Conservation (phyloP, 2,888 invertebrate species). For the Parnassius smintheus region DNA sequence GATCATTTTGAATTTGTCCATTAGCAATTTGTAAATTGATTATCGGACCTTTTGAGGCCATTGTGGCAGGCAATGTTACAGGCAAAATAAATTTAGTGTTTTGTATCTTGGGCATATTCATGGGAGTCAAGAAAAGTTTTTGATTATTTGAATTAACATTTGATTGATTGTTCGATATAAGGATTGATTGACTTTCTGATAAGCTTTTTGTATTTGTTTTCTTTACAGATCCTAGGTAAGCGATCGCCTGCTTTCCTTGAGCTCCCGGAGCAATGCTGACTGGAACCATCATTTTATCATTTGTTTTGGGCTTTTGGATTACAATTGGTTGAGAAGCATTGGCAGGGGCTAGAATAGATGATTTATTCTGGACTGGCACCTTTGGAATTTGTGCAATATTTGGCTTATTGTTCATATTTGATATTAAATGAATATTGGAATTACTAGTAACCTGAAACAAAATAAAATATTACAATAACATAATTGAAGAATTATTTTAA, state of each 20-base stretch:
- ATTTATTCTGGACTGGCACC: constrained; percentile 56
- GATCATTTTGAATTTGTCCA: constrained; percentile 82
- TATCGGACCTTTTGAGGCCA: constrained; percentile 81
- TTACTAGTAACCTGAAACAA: constrained; percentile 67
- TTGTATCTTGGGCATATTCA: constrained; percentile 80
- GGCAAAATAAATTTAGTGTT: constrained; percentile 79
- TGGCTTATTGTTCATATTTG: constrained; percentile 65
- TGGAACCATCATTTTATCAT: constrained; percentile 75
- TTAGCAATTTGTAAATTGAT: constrained; percentile 86
- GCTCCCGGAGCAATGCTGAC: constrained; percentile 67
- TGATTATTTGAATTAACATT: constrained; percentile 69
- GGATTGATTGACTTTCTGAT: constrained; percentile 68
- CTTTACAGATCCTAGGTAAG: constrained; percentile 80
- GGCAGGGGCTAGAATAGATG: constrained; percentile 65
- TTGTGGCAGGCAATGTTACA: constrained; percentile 74
- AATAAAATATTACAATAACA: constrained; percentile 12
- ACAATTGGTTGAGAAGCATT: constrained; percentile 77
- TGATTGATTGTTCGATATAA: constrained; percentile 70
- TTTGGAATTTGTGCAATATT: constrained; percentile 64
- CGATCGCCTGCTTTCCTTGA: constrained; percentile 72
- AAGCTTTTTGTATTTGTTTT: constrained; percentile 64
- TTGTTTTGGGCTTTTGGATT: constrained; percentile 77
- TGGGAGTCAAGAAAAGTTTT: constrained; percentile 81
- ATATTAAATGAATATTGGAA: constrained; percentile 69
- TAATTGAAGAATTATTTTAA: not conserved